Evolutionary conservation across 1,140 invertebrate genomes (phyloP).

Genomic region (Drosophila bifasciata): DNA sequence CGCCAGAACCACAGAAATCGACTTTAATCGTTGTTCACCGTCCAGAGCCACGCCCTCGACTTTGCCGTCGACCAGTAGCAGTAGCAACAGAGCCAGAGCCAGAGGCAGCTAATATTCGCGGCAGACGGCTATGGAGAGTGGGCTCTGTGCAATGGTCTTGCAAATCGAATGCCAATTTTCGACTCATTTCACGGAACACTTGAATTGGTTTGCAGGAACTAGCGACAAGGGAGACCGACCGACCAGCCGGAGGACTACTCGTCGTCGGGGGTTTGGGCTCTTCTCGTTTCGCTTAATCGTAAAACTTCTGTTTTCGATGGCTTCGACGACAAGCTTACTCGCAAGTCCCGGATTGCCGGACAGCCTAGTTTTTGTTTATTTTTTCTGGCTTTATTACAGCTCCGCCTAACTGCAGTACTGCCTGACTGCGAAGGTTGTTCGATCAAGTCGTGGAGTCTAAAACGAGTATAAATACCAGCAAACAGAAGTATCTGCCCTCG

Average conservation of each 20-base stretch:
- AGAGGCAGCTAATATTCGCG: neutral
- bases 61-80: slow-evolving; percentile 8
- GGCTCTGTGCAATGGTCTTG: slow-evolving; percentile 76
- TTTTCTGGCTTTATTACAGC: slow-evolving; percentile 34
- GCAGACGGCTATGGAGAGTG: slow-evolving; percentile 24
- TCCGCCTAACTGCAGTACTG: slow-evolving; percentile 5
- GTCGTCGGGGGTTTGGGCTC: neutral
- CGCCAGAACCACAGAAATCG: slow-evolving; percentile 9
- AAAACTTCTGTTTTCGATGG: slow-evolving; percentile 60
- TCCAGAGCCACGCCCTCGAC: slow-evolving; percentile 2
- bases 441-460: neutral
- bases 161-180: slow-evolving; percentile 83
- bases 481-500: slow-evolving; percentile 16
- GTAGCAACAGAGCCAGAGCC: too few relatives aligned
- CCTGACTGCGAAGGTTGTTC: slow-evolving; percentile 21
- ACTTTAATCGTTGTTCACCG: slow-evolving; percentile 15
- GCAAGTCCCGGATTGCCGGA: neutral
- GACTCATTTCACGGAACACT: slow-evolving; percentile 83
- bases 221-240: slow-evolving; percentile 10
- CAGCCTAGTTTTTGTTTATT: slow-evolving; percentile 16
- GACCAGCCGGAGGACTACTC: slow-evolving; percentile 3
- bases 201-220: slow-evolving; percentile 68
- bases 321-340: slow-evolving; percentile 43
- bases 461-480: too few relatives aligned
- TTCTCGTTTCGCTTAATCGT: slow-evolving; percentile 58